Evolutionary conservation across 2,888 invertebrate genomes (phyloP), one percentile per base, ranked within the genome.

Genomic region (Thereva nobilitata): DNA sequence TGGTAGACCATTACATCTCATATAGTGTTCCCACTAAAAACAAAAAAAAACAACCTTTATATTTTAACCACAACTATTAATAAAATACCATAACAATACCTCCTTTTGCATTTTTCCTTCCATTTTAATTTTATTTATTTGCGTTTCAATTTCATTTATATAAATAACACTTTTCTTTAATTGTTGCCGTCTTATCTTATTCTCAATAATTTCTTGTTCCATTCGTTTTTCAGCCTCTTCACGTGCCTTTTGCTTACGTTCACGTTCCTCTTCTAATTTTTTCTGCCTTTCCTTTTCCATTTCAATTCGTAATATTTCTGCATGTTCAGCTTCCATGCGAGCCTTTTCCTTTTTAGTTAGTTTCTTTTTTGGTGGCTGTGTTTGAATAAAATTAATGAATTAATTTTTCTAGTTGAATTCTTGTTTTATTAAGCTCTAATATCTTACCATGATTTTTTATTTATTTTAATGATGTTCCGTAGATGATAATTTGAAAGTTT

Each of bases 271-370:
- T 73, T 80, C 81, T 7, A 79, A 73, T 70, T 79, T 79, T 63
- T 77, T 77, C 0, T 78, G 71, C 80, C 78, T 79, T 69, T 82
- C 81, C 66, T 76, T 78, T 71, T 82, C 82, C 78, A 78, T 76
- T 75, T 82, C 82, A 53, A 81, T 77, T 63, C 82, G 77, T 38
- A 80, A 68, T 56, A 81, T 67, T 70, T 82, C 82, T 5, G 79
- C 80, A 68, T 79, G 79, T 70, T 82, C 81, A 34, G 79, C 80
- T 72, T 82, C 82, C 4, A 81, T 70, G 5, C 78, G 76, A 0
- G 79, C 79, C 73, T 78, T 80, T 67, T 82, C 81, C 72, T 81
- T 82, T 72, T 83, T 83, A 2, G 80, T 77, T 4, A 82, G 73
- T 72, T 83, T 83, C 74, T 82, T 82, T 70, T 81, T 82, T 4